Percentiles rank a stretch among this genome's conserved stretches.
Evolutionary conservation across 2,797 vertebrate species (phyloP).

Genomic region (Triplophysa bombifrons): DNA sequence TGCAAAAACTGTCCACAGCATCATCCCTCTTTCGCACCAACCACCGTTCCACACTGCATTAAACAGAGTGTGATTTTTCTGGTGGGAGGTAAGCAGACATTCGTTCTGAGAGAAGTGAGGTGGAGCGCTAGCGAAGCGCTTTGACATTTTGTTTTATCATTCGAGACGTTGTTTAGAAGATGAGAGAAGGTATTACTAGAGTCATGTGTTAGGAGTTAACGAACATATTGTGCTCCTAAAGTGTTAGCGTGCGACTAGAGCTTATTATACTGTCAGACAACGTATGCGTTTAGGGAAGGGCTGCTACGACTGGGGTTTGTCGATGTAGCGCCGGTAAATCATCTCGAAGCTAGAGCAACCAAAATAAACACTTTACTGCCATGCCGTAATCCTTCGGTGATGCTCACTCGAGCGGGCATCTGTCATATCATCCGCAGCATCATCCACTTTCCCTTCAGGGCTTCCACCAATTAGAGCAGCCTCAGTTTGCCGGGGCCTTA

Average conservation of each 20-base stretch:
- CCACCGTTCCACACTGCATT: conserved; percentile 39
- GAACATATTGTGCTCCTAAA: conserved; percentile 24
- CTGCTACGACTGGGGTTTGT: conserved; percentile 1
- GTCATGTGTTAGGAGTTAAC: conserved; percentile 2
- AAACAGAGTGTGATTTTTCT: conserved; percentile 45
- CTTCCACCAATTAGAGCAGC: conserved; percentile 77
- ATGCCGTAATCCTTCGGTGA: conserved; percentile 26
- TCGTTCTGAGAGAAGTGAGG: conserved; percentile 46
- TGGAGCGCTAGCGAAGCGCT: conserved; percentile 24
- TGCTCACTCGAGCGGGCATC: conserved; percentile 48
- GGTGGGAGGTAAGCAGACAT: conserved; percentile 44
- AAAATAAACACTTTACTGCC: conserved; percentile 47
- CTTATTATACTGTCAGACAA: background rate
- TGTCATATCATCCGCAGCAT: conserved; percentile 53
- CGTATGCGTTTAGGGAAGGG: conserved; percentile 11
- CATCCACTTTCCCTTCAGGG: conserved; percentile 62
- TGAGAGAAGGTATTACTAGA: background rate
- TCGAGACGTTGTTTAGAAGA: conserved; percentile 31
- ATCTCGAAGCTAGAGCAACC: conserved; percentile 23
- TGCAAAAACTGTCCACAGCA: conserved; percentile 42
- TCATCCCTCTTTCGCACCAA: conserved; percentile 51
- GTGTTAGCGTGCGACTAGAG: background rate
- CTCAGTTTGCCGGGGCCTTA: conserved; percentile 62
- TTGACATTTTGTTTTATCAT: conserved; percentile 48
- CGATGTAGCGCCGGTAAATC: background rate